Percentiles rank a stretch among this genome's conserved stretches.
Conservation (phyloP, 2,888 invertebrate genomes). For the Lasioglossum figueresi region DNA sequence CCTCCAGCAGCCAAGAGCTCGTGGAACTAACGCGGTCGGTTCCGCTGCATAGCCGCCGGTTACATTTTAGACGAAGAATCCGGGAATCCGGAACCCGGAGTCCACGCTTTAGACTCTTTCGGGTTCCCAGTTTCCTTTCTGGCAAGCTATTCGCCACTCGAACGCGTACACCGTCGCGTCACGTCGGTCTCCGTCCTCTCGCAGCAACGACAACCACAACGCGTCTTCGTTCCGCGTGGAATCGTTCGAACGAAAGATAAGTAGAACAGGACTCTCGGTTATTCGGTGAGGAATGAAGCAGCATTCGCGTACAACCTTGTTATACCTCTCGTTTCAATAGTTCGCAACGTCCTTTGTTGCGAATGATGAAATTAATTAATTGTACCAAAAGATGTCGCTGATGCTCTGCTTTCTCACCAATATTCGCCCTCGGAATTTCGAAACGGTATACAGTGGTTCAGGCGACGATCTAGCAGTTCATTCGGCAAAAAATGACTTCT, state of each 20-base stretch:
- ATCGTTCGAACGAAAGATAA: neutral
- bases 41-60: conserved; percentile 41
- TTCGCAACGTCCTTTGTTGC: too few species aligned
- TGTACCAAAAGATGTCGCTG: too few species aligned
- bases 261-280: neutral
- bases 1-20: conserved; percentile 59
- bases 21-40: conserved; percentile 28
- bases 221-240: neutral
- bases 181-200: neutral
- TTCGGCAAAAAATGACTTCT: too few species aligned
- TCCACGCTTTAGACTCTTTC: conserved; percentile 38
- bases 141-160: neutral
- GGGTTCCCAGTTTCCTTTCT: conserved; percentile 28
- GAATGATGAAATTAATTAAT: too few species aligned
- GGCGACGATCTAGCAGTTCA: too few species aligned
- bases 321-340: too few species aligned
- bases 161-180: neutral
- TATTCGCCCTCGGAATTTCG: too few species aligned
- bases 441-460: too few species aligned
- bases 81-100: conserved; percentile 14
- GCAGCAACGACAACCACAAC: neutral
- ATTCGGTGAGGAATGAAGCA: neutral
- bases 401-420: too few species aligned
- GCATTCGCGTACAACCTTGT: too few species aligned
- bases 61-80: conserved; percentile 41